These are phyloP conservation scores for Phrynocephalus forsythii DNA, from an alignment of 2,797 vertebrate species.

Conservation along the genomic window DNA sequence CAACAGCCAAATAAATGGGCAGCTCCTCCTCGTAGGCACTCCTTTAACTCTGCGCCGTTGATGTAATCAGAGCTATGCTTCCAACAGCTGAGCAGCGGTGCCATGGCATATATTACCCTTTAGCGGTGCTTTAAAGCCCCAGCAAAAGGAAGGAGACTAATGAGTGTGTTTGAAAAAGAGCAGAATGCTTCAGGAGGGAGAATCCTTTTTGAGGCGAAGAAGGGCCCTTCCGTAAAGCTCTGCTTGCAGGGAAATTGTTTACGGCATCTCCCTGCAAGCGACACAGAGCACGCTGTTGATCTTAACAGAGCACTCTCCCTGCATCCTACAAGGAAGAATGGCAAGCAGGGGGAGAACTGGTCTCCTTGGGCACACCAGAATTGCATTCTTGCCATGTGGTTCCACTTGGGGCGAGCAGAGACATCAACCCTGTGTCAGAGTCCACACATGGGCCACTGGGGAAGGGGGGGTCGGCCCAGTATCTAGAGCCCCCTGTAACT, in stretches of 20 bases:
- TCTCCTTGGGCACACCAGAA: background rate
- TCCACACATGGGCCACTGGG: background rate
- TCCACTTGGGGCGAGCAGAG: background rate
- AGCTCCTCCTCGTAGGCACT: background rate
- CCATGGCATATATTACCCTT: background rate
- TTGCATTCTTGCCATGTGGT: background rate
- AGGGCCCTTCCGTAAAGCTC: background rate
- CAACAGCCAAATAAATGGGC: fast-evolving
- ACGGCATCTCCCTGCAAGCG: background rate
- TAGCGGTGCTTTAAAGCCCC: background rate
- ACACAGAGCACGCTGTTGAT: background rate
- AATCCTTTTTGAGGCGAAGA: background rate
- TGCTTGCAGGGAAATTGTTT: slow-evolving; percentile 17
- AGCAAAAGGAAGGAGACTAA: background rate
- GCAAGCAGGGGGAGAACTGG: background rate
- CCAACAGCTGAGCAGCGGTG: background rate
- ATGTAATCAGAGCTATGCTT: fast-evolving
- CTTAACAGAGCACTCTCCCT: background rate
- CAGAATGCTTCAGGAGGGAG: background rate
- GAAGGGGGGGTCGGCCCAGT: too few relatives aligned
- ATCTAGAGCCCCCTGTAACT: background rate
- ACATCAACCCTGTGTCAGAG: too few relatives aligned
- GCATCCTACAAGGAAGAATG: background rate
- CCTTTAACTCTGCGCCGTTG: background rate
- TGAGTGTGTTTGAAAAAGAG: fast-evolving